Base-by-base conservation (phyloP, 2,888 invertebrate genomes). In the Phyllotreta cruciferae region DNA sequence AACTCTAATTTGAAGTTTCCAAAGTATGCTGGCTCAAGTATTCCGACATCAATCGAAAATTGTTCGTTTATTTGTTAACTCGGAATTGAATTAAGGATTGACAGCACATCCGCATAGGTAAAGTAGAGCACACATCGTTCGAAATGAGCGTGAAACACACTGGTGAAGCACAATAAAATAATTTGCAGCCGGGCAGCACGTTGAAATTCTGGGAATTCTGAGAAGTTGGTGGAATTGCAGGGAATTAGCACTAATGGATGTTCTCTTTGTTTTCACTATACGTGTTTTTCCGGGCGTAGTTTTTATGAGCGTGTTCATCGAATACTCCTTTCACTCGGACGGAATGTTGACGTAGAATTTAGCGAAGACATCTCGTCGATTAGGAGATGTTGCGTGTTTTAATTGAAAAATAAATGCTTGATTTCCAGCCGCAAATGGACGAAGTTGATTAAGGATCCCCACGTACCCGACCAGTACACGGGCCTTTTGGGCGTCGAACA, bases 401-500 rank as follows among this genome's bases (percentile, higher is more conserved):
- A 24, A 24, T 24, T 1, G 24, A 3, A 24, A 24, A 24, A 24
- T 3, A 24, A 14, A 10, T 11, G 10, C 45, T 53, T 62, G 10
- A 41, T 61, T 68, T 72, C 58, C 80, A 90, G 90, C 77, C 86
- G 87, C 69, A 89, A 90, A 71, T 90, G 89, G 89, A 86, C 85
- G 0, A 85, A 87, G 6, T 77, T 85, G 37, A 78, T 84, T 66
- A 78, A 78, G 66, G 79, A 79, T 60, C 81, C 77, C 9, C 80
- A 81, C 67, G 84, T 82, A 70, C 86, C 82, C 70, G 86, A 88
- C 61, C 81, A 84, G 71, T 85, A 85, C 75, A 90, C 89, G 72
- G 90, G 91, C 0, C 83, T 91, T 38, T 81, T 94, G 67, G 90
- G 89, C 0, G 86, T 94, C 58, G 88, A 89, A 9, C 87, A 87